These are phyloP conservation scores for Darevskia nairensis DNA, from an alignment of 2,797 vertebrate genomes.

Conservation along the genomic window DNA sequence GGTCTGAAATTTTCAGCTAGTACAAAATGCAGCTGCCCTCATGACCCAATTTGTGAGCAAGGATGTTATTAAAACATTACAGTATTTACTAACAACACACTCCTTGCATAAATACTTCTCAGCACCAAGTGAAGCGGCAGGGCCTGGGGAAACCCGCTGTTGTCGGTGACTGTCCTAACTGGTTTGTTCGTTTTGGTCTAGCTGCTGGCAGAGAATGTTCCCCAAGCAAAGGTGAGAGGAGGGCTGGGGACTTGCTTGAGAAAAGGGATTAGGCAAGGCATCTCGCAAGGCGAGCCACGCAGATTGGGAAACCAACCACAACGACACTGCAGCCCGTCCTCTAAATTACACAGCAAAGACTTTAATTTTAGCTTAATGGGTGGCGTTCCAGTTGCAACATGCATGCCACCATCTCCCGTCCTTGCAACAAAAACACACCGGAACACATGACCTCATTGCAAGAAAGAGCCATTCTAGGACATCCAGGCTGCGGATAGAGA, in stretches of 20 bases:
- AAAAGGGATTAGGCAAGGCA: background rate
- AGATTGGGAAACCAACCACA: constrained; percentile 17
- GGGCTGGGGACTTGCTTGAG: too few relatives aligned
- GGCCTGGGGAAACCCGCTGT: background rate
- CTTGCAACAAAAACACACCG: background rate
- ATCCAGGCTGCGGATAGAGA: too few relatives aligned
- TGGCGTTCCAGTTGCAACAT: background rate
- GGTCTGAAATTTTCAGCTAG: background rate
- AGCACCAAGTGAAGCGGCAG: background rate
- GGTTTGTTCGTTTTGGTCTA: background rate
- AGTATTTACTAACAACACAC: background rate
- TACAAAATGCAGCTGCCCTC: background rate
- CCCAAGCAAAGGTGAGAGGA: background rate
- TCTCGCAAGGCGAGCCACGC: background rate
- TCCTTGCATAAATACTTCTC: background rate
- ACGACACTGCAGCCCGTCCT: background rate
- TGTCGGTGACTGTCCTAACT: background rate
- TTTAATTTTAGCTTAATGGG: constrained; percentile 8
- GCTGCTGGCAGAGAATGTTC: background rate
- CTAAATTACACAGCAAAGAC: background rate
- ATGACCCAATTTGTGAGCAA: background rate
- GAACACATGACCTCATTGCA: background rate
- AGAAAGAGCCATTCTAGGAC: background rate
- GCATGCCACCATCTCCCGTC: background rate
- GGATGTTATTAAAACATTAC: background rate